A percentile compares a stretch with the other conserved stretches of the same genome.
These are phyloP conservation scores for Clunio marinus DNA, from an alignment of 2,888 invertebrate genomes.

Conservation along the genomic window DNA sequence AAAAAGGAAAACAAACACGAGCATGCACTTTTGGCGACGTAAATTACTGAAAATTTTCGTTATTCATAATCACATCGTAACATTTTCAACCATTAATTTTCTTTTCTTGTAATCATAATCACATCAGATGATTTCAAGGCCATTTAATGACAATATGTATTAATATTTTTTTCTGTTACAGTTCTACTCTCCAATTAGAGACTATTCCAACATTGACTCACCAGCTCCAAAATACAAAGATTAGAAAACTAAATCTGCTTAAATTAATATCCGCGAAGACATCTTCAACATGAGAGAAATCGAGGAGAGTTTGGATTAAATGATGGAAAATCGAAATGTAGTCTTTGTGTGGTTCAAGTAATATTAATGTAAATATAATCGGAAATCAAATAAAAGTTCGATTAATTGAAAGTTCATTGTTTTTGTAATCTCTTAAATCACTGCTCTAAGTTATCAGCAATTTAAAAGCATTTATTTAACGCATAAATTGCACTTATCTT, in stretches of 20 bases:
- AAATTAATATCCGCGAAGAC: neutral
- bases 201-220: constrained; percentile 61
- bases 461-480: too few species aligned
- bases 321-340: neutral
- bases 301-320: too few species aligned
- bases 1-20: constrained; percentile 1
- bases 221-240: constrained; percentile 58
- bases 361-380: constrained; percentile 3
- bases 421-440: too few species aligned
- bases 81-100: constrained; percentile 83
- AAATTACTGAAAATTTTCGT: neutral
- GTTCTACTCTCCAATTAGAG: constrained; percentile 70
- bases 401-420: too few species aligned
- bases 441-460: too few species aligned
- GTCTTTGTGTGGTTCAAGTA: constrained; percentile 20
- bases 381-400: neutral
- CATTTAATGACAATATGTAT: constrained; percentile 7
- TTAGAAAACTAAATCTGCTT: neutral
- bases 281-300: neutral
- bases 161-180: constrained; percentile 54
- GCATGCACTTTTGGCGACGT: constrained; percentile 5
- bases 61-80: constrained; percentile 53
- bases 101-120: constrained; percentile 85
- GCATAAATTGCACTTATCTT: too few species aligned
- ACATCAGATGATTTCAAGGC: neutral